Percentiles rank a stretch among this genome's conserved stretches.
These are phyloP conservation scores for Cosmia trapezina DNA, from an alignment of 2,888 invertebrate species.

Conservation along the genomic window DNA sequence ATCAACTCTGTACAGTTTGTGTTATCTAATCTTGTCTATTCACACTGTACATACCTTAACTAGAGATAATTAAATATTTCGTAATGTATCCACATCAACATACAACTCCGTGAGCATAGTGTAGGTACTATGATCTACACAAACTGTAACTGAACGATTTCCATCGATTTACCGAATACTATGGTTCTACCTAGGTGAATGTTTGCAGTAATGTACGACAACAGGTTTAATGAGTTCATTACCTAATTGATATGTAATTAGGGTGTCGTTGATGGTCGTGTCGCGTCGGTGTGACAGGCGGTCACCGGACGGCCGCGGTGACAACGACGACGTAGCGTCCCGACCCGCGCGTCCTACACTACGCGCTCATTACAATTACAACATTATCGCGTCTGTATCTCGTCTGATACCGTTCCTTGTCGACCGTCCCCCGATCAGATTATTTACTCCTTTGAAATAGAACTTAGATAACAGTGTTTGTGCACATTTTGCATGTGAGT, in stretches of 20 bases:
- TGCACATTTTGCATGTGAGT: slow-evolving; percentile 71
- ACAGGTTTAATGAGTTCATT: slow-evolving; percentile 52
- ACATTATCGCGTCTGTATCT: slow-evolving; percentile 62
- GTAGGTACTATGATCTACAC: no score
- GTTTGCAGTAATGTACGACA: slow-evolving; percentile 41
- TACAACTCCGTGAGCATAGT: slow-evolving; percentile 10
- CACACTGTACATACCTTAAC: slow-evolving; percentile 58
- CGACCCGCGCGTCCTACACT: slow-evolving; percentile 20
- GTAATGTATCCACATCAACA: slow-evolving; percentile 32
- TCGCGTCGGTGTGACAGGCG: slow-evolving; percentile 40
- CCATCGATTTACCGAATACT: slow-evolving; percentile 41
- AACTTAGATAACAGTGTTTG: slow-evolving; percentile 75
- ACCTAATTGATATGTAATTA: slow-evolving; percentile 62
- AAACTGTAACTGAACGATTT: slow-evolving; percentile 32
- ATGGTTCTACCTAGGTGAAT: slow-evolving; percentile 35
- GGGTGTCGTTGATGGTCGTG: slow-evolving; percentile 40
- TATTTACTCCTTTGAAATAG: slow-evolving; percentile 75
- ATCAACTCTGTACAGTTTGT: slow-evolving; percentile 59
- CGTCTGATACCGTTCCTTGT: slow-evolving; percentile 70
- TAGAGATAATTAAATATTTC: slow-evolving; percentile 54
- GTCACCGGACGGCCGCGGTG: slow-evolving; percentile 26
- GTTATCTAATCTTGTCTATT: slow-evolving; percentile 69
- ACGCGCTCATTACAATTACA: slow-evolving; percentile 57
- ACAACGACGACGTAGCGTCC: slow-evolving; percentile 2
- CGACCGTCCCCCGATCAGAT: slow-evolving; percentile 67